These are phyloP conservation scores for Oithona nana DNA, from an alignment of 2,888 invertebrate species.

Conservation along the genomic window DNA sequence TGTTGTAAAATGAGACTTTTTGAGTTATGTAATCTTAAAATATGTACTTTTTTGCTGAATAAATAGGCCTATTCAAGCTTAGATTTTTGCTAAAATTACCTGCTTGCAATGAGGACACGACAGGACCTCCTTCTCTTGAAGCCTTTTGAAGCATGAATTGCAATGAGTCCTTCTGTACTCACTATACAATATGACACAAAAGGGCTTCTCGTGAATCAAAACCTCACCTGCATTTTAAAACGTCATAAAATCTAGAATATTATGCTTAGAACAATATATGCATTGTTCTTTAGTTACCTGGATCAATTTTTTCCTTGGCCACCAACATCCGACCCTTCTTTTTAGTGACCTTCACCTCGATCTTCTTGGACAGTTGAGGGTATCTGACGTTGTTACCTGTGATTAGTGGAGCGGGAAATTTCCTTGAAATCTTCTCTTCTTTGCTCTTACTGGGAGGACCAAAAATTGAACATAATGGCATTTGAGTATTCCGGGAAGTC, in stretches of 20 bases:
- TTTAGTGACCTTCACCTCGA: slow-evolving; percentile 1
- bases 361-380: slow-evolving; percentile 2
- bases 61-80: too few species aligned
- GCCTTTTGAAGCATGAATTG: background rate
- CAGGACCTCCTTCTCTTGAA: background rate
- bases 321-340: slow-evolving; percentile 6
- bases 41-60: too few species aligned
- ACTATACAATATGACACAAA: background rate
- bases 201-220: background rate
- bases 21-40: too few species aligned
- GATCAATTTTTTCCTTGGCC: slow-evolving; percentile 2
- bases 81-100: too few species aligned
- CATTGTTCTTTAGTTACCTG: background rate
- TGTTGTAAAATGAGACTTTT: too few species aligned
- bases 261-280: too few species aligned
- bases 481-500: background rate
- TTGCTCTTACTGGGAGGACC: too few species aligned
- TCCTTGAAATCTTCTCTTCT: too few species aligned
- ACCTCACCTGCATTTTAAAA: slow-evolving; percentile 6
- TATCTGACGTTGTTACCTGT: background rate
- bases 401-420: background rate
- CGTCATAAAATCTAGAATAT: too few species aligned
- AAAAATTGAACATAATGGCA: background rate
- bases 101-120: background rate
- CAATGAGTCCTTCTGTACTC: background rate